A percentile compares a stretch with the other conserved stretches of the same genome.
Evolutionary conservation across 2,888 invertebrate species (phyloP).

Genomic region (Microdon myrmicae): DNA sequence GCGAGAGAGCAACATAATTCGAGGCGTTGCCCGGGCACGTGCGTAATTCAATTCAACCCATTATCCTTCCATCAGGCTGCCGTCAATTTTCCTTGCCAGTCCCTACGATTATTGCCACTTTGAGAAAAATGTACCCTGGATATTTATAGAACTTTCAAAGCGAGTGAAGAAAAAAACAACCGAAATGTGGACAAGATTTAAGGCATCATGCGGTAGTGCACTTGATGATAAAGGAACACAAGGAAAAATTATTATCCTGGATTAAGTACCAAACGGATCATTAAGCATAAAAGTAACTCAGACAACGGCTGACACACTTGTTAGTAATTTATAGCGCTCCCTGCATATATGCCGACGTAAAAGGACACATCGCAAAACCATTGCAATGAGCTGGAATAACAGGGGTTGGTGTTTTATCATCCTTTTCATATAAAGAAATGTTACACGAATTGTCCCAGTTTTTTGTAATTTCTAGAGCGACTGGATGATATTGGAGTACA

Average conservation of each 20-base stretch:
- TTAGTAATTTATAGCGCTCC: slow-evolving; percentile 45
- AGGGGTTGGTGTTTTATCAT: too few relatives aligned
- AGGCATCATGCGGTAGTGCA: slow-evolving; percentile 40
- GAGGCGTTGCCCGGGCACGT: slow-evolving; percentile 35
- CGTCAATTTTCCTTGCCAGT: slow-evolving; percentile 30
- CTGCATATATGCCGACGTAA: too few relatives aligned
- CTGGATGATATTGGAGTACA: too few relatives aligned
- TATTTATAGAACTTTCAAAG: slow-evolving; percentile 9
- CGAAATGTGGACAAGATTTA: too few relatives aligned
- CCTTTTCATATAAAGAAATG: too few relatives aligned
- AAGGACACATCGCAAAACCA: too few relatives aligned
- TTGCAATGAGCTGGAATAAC: too few relatives aligned
- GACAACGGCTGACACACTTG: slow-evolving; percentile 48
- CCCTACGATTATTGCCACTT: slow-evolving; percentile 32
- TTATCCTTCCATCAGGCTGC: slow-evolving; percentile 46
- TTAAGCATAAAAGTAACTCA: slow-evolving; percentile 51
- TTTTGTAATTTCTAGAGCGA: too few relatives aligned
- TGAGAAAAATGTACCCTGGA: slow-evolving; percentile 7
- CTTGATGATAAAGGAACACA: slow-evolving; percentile 40
- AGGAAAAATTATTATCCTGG: slow-evolving; percentile 41
- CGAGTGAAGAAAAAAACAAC: not conserved
- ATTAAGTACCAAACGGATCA: slow-evolving; percentile 52
- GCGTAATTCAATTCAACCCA: slow-evolving; percentile 50
- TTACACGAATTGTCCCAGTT: too few relatives aligned
- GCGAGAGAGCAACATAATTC: slow-evolving; percentile 31